Conservation (phyloP, 2,888 invertebrate genomes). For the Antheraea yamamai region DNA sequence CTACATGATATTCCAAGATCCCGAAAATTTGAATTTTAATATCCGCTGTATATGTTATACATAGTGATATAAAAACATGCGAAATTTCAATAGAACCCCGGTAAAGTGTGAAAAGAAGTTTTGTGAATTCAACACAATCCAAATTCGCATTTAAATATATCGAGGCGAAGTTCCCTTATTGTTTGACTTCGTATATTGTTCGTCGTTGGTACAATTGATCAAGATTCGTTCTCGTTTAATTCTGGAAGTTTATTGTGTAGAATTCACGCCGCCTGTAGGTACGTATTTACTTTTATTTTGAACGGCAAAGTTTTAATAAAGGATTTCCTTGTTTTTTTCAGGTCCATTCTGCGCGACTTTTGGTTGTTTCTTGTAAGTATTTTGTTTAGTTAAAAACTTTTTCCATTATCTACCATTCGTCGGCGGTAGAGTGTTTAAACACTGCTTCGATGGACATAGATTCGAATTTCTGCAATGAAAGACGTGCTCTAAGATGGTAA, state of each 20-base stretch:
- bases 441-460: not conserved
- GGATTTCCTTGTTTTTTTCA: constrained; percentile 5
- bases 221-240: constrained; percentile 8
- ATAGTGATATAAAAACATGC: not conserved
- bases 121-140: not conserved
- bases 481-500: no score
- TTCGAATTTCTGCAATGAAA: no score
- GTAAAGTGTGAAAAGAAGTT: not conserved
- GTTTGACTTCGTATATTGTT: constrained; percentile 10
- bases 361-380: not conserved
- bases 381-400: not conserved
- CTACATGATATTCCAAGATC: no score
- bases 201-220: not conserved
- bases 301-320: constrained; percentile 7
- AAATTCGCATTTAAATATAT: constrained; percentile 3
- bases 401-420: not conserved
- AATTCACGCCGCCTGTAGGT: not conserved
- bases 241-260: constrained; percentile 1
- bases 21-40: no score
- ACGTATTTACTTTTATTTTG: not conserved
- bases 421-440: not conserved
- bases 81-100: not conserved
- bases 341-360: not conserved
- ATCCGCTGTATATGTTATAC: not conserved
- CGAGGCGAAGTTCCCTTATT: not conserved